Percentiles rank a stretch among this genome's conserved stretches.
phyloP scores from a whole-genome alignment of 2,113 vertebrate species.

The Nerophis lumbriciformis region DNA sequence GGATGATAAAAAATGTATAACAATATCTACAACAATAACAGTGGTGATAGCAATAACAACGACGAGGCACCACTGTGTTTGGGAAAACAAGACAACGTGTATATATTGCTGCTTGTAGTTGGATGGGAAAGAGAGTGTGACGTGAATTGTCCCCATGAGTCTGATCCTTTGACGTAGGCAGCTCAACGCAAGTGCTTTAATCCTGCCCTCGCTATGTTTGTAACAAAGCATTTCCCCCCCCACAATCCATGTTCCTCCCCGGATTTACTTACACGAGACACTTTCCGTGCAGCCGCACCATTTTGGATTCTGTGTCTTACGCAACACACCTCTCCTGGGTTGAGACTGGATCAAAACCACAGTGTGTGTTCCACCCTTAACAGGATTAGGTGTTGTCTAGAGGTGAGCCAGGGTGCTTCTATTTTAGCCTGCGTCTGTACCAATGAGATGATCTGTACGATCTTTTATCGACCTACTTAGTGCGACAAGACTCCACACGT shows the following conservation, averaged over 20 bases:
- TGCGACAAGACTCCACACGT: slow-evolving; percentile 3
- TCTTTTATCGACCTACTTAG: slow-evolving; percentile 44
- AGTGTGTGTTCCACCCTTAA: slow-evolving; percentile 10
- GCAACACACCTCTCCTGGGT: slow-evolving; percentile 14
- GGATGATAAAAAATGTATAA: too few relatives aligned
- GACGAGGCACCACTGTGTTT: neutral
- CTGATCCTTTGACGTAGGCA: slow-evolving; percentile 69
- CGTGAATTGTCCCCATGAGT: slow-evolving; percentile 48
- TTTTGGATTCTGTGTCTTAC: slow-evolving; percentile 32
- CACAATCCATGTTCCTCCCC: slow-evolving; percentile 39
- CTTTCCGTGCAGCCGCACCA: slow-evolving; percentile 23
- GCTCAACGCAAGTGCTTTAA: slow-evolving; percentile 63
- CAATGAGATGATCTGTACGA: slow-evolving; percentile 17
- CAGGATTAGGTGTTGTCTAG: slow-evolving; percentile 31
- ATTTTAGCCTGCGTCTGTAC: slow-evolving; percentile 31
- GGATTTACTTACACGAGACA: slow-evolving; percentile 48
- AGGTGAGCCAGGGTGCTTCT: slow-evolving; percentile 25
- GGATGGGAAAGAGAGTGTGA: slow-evolving; percentile 23
- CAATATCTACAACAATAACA: too few relatives aligned
- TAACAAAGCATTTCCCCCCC: slow-evolving; percentile 48
- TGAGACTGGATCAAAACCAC: slow-evolving; percentile 16
- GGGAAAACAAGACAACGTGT: slow-evolving; percentile 10
- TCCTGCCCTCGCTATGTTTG: slow-evolving; percentile 46
- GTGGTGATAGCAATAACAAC: too few relatives aligned
- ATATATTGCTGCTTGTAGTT: slow-evolving; percentile 19